Evolutionary conservation across 2,797 vertebrate genomes (phyloP), one percentile per base, ranked within the genome.

Genomic region (Hydrolagus colliei): DNA sequence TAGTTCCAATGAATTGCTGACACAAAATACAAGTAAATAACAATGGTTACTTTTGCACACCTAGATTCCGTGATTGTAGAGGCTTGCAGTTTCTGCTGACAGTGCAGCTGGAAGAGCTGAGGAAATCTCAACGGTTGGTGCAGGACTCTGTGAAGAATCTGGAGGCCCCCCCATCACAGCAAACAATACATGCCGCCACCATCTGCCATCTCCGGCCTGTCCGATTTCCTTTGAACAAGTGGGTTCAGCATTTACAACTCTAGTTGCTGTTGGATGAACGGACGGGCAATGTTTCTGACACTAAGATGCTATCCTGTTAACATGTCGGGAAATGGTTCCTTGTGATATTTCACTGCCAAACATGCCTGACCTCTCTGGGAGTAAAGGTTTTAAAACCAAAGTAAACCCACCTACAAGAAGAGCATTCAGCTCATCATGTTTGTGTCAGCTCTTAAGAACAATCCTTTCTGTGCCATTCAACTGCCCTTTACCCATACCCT

Each of bases 221-320:
- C 87, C 94, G 98, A 67, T 94, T 99, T 87, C 96, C 97, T 0
- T 96, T 99, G 77, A 97, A 99, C 90, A 99, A 97, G 98, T 99
- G 93, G 86, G 94, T 91, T n/a, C 32, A 52, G 41, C 41, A 52
- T 52, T 27, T 52, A 52, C 41, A 52, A 52, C 41, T 52, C 41
- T 52, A 52, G 41, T 52, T 52, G 41, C 41, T 52, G 41, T 52
- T 1, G 41, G 41, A 52, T 87, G 41, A 65, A 52, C 22, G 0
- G 85, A 86, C 87, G 41, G 41, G 41, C 6, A 6, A 52, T 52
- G 41, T 52, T 52, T 52, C 41, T 52, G 41, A 52, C 6, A 6
- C 41, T 3, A 52, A 52, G 41, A 52, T 52, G 41, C 41, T 52
- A 6, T 52, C 41, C 41, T 52, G 41, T 52, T 52, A 52, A 52